Evolutionary conservation across 2,113 vertebrate species (phyloP).

Genomic region (Montifringilla adamsi): DNA sequence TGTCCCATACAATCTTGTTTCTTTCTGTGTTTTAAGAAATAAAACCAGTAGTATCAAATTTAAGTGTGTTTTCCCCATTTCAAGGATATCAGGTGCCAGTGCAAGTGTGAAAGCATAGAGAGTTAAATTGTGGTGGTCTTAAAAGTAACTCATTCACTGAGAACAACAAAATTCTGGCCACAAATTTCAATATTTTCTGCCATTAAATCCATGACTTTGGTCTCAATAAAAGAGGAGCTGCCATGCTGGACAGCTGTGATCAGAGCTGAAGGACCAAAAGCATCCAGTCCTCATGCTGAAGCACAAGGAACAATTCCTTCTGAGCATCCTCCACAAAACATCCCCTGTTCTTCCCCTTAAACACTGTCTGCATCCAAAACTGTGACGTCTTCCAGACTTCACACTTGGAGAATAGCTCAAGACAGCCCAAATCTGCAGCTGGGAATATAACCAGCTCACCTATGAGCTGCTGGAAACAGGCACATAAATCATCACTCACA

Average conservation of each 20-base stretch:
- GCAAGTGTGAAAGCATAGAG: not conserved
- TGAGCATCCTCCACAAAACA: not conserved
- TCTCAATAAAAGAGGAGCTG: not conserved
- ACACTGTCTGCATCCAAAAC: not conserved
- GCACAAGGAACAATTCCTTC: not conserved
- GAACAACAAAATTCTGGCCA: not conserved
- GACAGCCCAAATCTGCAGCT: not conserved
- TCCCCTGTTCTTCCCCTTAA: no score
- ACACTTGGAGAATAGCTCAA: accelerated
- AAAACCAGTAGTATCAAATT: not conserved
- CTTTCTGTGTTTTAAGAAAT: not conserved
- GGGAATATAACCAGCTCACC: not conserved
- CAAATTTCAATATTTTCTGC: not conserved
- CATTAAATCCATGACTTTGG: not conserved
- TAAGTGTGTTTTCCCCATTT: not conserved
- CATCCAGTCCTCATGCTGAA: not conserved
- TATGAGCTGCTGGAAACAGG: not conserved
- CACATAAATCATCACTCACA: not conserved
- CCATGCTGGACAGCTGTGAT: not conserved
- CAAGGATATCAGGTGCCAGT: not conserved
- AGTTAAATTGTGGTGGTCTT: not conserved
- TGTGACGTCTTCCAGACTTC: accelerated
- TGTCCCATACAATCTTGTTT: not conserved
- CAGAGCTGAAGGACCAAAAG: not conserved
- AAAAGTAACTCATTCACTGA: not conserved